Evolutionary conservation across 2,888 invertebrate genomes (phyloP), one percentile per base, ranked within the genome.

Genomic region (Calliscelio sp.): DNA sequence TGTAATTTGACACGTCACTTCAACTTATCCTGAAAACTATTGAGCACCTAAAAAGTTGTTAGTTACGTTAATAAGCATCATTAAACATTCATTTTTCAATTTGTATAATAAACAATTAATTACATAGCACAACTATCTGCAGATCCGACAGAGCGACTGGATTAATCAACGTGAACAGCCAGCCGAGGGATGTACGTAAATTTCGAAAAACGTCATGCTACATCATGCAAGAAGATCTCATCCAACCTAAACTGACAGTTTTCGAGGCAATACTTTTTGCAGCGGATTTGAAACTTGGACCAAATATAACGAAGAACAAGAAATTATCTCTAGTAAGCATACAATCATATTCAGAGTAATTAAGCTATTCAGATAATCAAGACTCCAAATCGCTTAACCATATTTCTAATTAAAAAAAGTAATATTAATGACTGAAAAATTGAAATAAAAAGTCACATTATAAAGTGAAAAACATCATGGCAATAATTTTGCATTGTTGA

Each of bases 161-260:
- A 0, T 94, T 95, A 16, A 95, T 99, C 53, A 94, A 95, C 77
- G 95, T 98, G 16, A 98, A 98, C 93, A 97, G 97, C 0, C 94
- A 95, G 87, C 95, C 95, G 0, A 94, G 98, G 14, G 95, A 98
- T 90, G 94, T 97, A 78, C 94, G 95, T 24, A 94, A 95, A 86
- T 99, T 99, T 93, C 95, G 97, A 53, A 97, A 97, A 93, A 95
- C 97, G 93, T 98, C 98, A 0, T 96, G 98, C 70, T 99, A 99
- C 94, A 99, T 99, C 88, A 98, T 99, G 98, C 99, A 99, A 93
- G 96, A 97, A 86, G 97, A 98, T 90, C 94, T 97, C 0, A 93
- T 98, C 18, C 97, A 98, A 92, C 97, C 97, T 0, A 96, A 96
- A 92, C 95, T 99, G 86, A 97, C 98, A 0, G 98, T 98, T 0